phyloP scores from a whole-genome alignment of 2,888 invertebrate genomes.

The Nomada goodeniana region DNA sequence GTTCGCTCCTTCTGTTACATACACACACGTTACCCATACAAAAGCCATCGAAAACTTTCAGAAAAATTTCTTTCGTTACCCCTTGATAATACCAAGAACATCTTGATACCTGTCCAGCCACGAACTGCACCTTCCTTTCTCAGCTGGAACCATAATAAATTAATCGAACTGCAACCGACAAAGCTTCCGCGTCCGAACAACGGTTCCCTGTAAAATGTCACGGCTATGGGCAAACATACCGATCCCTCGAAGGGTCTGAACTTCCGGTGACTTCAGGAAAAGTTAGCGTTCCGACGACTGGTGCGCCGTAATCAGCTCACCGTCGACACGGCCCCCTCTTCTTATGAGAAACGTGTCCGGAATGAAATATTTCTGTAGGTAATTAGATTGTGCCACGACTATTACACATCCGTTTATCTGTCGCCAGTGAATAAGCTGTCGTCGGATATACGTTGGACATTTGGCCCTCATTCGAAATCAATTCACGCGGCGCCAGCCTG shows the following conservation, averaged over 20 bases:
- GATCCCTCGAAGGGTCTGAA: conserved; percentile 36
- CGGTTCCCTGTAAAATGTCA: conserved; percentile 3
- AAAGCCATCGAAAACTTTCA: no score
- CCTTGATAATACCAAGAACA: no score
- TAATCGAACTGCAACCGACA: background rate
- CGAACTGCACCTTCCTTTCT: no score
- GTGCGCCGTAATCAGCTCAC: conserved; percentile 61
- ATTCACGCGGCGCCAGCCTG: conserved; percentile 67
- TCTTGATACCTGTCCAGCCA: no score
- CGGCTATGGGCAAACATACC: background rate
- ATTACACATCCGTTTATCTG: conserved; percentile 56
- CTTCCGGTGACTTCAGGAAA: conserved; percentile 31
- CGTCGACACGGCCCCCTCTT: conserved; percentile 46
- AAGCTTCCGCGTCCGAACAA: background rate
- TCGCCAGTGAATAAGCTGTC: conserved; percentile 62
- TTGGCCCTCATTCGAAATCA: conserved; percentile 66
- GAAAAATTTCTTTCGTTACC: no score
- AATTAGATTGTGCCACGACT: conserved; percentile 70
- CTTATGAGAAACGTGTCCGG: conserved; percentile 77
- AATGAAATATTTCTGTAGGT: conserved; percentile 72
- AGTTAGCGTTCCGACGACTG: conserved; percentile 20
- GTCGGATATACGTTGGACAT: conserved; percentile 61
- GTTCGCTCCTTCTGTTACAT: no score
- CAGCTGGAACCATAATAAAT: no score
- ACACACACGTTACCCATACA: no score